Evolutionary conservation across 2,888 invertebrate species (phyloP), one percentile per base, ranked within the genome.

Genomic region (Micoletzkya japonica): DNA sequence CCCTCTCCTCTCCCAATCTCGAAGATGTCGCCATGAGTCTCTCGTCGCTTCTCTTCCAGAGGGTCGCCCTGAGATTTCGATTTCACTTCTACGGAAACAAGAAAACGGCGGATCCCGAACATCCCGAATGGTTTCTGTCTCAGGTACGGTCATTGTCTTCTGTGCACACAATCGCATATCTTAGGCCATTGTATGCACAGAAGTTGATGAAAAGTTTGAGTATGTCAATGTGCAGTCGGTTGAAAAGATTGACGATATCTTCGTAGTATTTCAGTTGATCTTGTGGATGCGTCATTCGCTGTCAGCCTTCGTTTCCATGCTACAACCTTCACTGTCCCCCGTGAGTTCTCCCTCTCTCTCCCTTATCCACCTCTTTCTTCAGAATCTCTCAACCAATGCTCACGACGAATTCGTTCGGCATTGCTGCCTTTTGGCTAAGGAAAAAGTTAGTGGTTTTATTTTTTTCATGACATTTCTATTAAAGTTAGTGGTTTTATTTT

Each of bases 261-360:
- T 58, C 4, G 32, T 17, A 54, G 26, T 26, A 24, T 39, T 61
- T 7, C 61, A 67, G 67, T 37, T 58, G 24, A 39, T 67, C 26
- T n/a, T 67, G 30, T 67, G 67, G 67, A 67, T 67, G 67, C 67
- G 58, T 6, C 67, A 67, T 36, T 67, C 67, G 7, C 20, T 49
- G 20, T 30, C 26, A 4, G 30, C 57, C 44, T 67, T 20, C 44
- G 28, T 30, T 2, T 28, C 57, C 30, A 30, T 67, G 4, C 17
- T 67, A 7, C 67, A 67, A 24, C 67, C 67, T 39, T 7, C 7
- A 39, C 7, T 39, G 17, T 39, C 7, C 39, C 7, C 10, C 39
- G 39, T 39, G 39, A 10, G 10, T 39, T 39, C 32, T 30, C 2
- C n/a, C 26, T 52, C 7, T 52, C 24, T 4, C 54, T 54, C 4